phyloP scores from a whole-genome alignment of 1,140 invertebrate genomes.

The Apocrypta bakeri region DNA sequence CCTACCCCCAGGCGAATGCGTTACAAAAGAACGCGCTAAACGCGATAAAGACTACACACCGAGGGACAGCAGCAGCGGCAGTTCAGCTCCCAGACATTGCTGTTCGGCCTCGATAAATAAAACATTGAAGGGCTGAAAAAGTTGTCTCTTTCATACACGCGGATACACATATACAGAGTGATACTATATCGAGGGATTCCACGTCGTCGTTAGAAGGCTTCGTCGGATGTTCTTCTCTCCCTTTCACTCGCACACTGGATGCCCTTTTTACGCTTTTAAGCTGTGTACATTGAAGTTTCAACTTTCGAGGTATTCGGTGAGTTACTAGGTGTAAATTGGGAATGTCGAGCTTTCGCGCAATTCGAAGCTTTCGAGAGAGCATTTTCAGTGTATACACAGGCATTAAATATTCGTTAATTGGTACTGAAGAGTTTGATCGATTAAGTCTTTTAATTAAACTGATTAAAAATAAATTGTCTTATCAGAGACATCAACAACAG shows the following conservation, averaged over 20 bases:
- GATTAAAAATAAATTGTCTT: not conserved
- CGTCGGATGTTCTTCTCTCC: not conserved
- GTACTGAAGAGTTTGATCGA: not conserved
- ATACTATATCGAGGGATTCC: conserved; percentile 22
- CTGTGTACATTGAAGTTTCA: not conserved
- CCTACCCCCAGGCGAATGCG: not conserved
- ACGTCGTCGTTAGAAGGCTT: conserved; percentile 44
- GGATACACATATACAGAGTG: not conserved
- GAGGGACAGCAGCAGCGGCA: not conserved
- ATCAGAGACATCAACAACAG: not conserved
- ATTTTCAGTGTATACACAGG: not conserved
- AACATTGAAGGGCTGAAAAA: conserved; percentile 46
- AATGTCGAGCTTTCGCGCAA: not conserved
- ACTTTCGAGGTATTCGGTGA: not conserved
- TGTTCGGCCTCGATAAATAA: conserved; percentile 46
- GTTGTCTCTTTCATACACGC: conserved; percentile 31
- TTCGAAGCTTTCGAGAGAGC: not conserved
- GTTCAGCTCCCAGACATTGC: not conserved
- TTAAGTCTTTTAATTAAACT: not conserved
- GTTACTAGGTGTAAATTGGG: not conserved
- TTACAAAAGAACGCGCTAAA: conserved; percentile 47
- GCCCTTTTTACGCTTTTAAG: conserved; percentile 38
- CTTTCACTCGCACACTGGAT: not conserved
- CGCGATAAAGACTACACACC: conserved; percentile 33
- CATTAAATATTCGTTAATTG: not conserved